Evolutionary conservation across 2,113 vertebrate genomes (phyloP).

Genomic region (Sarotherodon lohbergeri): DNA sequence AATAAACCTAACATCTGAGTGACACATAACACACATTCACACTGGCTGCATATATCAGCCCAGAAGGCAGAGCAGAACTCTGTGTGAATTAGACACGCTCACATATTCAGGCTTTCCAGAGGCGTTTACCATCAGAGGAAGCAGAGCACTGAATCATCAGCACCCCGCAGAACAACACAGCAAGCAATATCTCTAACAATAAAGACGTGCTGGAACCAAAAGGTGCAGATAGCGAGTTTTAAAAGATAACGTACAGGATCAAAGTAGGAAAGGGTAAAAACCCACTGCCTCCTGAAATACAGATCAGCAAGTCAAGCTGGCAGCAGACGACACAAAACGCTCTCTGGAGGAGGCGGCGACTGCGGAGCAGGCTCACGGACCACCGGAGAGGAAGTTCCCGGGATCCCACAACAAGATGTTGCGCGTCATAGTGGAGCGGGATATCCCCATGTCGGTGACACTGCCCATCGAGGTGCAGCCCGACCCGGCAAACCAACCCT

Average conservation of each 20-base stretch:
- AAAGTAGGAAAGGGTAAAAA: neutral
- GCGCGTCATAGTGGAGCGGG: conserved; percentile 51
- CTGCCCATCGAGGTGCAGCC: conserved; percentile 65
- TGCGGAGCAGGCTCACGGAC: neutral
- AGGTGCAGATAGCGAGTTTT: neutral
- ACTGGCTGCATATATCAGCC: conserved; percentile 58
- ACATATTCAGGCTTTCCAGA: neutral
- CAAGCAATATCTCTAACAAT: neutral
- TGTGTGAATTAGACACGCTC: neutral
- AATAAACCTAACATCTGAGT: conserved; percentile 58
- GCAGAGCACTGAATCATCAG: conserved; percentile 8
- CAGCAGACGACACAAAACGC: conserved; percentile 32
- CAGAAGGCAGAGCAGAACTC: neutral
- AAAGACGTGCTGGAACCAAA: neutral
- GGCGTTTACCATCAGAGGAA: neutral
- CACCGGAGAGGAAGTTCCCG: neutral
- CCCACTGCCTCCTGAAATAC: neutral
- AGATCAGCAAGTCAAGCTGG: conserved; percentile 46
- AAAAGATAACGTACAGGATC: neutral
- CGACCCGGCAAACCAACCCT: conserved; percentile 44
- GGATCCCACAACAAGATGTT: neutral
- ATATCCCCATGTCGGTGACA: conserved; percentile 58
- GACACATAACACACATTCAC: conserved; percentile 67
- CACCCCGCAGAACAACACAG: neutral
- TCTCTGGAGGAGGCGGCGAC: neutral